Conservation (phyloP, 2,113 vertebrate species). For the Sphaerodactylus townsendi region DNA sequence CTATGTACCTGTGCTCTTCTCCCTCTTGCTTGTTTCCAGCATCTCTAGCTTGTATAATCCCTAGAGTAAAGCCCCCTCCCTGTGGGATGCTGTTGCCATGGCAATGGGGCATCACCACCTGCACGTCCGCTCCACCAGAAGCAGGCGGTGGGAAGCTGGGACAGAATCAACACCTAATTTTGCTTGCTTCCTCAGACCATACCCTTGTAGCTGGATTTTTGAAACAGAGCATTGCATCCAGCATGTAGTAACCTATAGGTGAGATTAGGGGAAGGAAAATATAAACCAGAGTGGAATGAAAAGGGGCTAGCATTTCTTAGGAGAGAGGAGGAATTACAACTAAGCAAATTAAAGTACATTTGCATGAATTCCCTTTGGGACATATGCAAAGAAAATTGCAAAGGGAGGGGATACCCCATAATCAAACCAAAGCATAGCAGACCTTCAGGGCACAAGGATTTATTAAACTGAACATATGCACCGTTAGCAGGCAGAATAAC, state of each 20-base stretch:
- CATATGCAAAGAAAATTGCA: background rate
- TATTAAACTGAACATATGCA: too few species aligned
- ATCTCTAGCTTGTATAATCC: constrained; percentile 53
- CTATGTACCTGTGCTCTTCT: background rate
- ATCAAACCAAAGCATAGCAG: background rate
- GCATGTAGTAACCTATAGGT: constrained; percentile 37
- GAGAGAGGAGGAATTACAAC: background rate
- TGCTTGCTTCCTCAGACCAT: constrained; percentile 39
- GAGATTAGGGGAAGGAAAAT: background rate
- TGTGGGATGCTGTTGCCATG: constrained; percentile 72
- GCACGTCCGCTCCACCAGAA: constrained; percentile 57
- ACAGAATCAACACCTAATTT: too few species aligned
- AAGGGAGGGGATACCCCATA: background rate
- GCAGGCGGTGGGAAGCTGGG: constrained; percentile 52
- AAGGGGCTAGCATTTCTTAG: constrained; percentile 8
- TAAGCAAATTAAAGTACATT: background rate
- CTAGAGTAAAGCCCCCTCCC: constrained; percentile 60
- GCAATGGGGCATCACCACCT: constrained; percentile 72
- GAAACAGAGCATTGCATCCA: constrained; percentile 3
- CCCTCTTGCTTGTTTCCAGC: too few species aligned
- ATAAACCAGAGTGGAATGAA: background rate
- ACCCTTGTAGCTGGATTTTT: constrained; percentile 4
- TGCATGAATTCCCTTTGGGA: background rate
- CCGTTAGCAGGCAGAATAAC: background rate
- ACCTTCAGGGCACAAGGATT: background rate